Evolutionary conservation across 2,797 vertebrate genomes (phyloP), one percentile per base, ranked within the genome.

Genomic region (Pitangus sulphuratus): DNA sequence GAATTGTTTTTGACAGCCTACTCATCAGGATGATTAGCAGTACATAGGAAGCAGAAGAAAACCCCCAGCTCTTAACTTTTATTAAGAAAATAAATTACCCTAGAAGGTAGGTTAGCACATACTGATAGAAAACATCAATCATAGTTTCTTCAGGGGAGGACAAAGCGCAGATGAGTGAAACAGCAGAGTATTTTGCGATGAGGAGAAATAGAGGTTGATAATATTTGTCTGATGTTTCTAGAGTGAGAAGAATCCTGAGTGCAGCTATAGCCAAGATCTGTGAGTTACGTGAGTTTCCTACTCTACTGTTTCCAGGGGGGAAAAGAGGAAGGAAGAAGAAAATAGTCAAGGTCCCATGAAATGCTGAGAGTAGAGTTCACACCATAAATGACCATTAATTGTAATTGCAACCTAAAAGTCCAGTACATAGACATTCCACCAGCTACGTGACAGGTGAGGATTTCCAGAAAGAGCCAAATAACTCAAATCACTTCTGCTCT

Each of bases 11-110:
- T 91, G 89, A 77, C 87, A 96, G 39, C 57, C 89, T 84, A 90
- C 90, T 96, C 48, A 90, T 95, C 77, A 93, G 61, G 30, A 94
- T 24, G 40, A 90, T 96, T 96, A 95, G 48, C 74, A 95, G 54
- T 69, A 76, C 33, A 60, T 45, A 78, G 25, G 70, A 93, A 79
- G 83, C 44, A 84, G 47, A 47, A 77, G 26, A 45, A 95, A 96
- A 94, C 72, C 50, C 95, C 53, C 62, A 93, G 44, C 42, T 92
- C 48, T 95, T 83, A 97, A 92, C 85, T 95, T 97, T 95, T 96
- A 91, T 94, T 96, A 87, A 95, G 95, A 97, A 97, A 97, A 91
- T 82, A 97, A 97, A 97, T 96, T 88, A 95, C 60, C 51, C 60
- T 80, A 54, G 71, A 92, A 81, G 82, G 58, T 68, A 90, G 58